Evolutionary conservation across 2,888 invertebrate genomes (phyloP), one percentile per base, ranked within the genome.

Genomic region (Pristionchus mayeri): DNA sequence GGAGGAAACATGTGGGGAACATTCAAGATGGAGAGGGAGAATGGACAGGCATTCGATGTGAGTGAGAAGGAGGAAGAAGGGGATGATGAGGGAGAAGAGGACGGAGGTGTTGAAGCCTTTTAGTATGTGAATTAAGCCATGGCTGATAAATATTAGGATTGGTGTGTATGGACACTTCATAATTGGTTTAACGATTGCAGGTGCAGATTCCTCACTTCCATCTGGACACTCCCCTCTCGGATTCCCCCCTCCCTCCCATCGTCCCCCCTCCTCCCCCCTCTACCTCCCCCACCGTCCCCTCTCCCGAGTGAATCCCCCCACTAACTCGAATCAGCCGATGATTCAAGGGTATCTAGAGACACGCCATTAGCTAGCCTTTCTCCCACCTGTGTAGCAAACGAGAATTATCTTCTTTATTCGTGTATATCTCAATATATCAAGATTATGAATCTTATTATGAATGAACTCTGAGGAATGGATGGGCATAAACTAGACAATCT

Each of bases 1-100:
- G 97, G 97, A 93, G 98, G 98, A 13, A 98, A 98, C 93, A 97
- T 98, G 97, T 97, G 97, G 97, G 98, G 98, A 84, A 98, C 97
- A 3, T 98, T 98, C 93, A 95, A 97, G 91, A 96, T 99, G 96
- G 98, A 98, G 94, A 95, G 98, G 86, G 97, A 98, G 93, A 98
- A 98, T 94, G 98, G 98, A 2, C 96, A 96, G 93, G 96, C 96
- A 0, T 98, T 98, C 93, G 98, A 98, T 93, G 98, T 98, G 93
- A 95, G 97, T 92, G 6, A 4, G 21, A 24, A 13, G 7, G 24
- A 57, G 57, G 7, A 24, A 21, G n/a, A n/a, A n/a, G n/a, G n/a
- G n/a, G n/a, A n/a, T n/a, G n/a, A n/a, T n/a, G n/a, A n/a, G n/a
- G n/a, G n/a, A n/a, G n/a, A n/a, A n/a, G n/a, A n/a, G n/a, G n/a